Base-by-base conservation (phyloP, 2,113 vertebrate species). In the Gobius niger region DNA sequence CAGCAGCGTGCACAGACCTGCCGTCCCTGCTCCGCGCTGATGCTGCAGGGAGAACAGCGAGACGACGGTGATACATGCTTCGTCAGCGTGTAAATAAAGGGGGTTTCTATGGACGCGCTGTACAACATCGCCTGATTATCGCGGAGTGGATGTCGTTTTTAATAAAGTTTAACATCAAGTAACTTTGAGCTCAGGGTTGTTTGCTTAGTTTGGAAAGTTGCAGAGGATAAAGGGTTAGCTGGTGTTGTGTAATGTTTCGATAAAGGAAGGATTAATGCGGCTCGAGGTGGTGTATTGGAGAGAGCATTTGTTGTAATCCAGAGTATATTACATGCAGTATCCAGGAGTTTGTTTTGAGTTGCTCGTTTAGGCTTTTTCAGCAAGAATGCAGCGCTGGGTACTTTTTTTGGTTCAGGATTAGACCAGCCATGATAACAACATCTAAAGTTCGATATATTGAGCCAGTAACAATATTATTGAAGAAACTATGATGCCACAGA, bases 1-100 rank as follows among this genome's bases (percentile, higher is more conserved):
- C 24, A 63, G 65, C 73, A 65, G 72, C 82, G 73, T 87, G 89
- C 76, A 54, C 56, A 44, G 77, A 81, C 89, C 63, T 85, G 85
- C 54, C 67, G 24, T 41, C 42, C 59, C 63, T 73, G 69, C 83
- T 50, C 54, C 56, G 63, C 83, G 68, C 78, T 86, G 74, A 80
- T 72, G 69, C 65, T 19, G 61, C 44, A 46, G 9, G n/a, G n/a
- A 59, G 74, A 57, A 19, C 6, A 13, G 7, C 19, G 40, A 57
- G 40, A 41, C 14, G 40, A 41, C 46, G 4, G 47, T 80, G 40
- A 59, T 52, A 68, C 63, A 3, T 63, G 57, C 67, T 76, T 72
- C 44, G 59, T 56, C 73, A 68, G 68, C 68, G 68, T 15, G 63
- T 68, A 62, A 65, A 80, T 40, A 74, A 50, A 62, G 18, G 49